A percentile compares a stretch with the other conserved stretches of the same genome.
phyloP scores from a whole-genome alignment of 2,797 vertebrate genomes.

The Hyperoplus immaculatus region DNA sequence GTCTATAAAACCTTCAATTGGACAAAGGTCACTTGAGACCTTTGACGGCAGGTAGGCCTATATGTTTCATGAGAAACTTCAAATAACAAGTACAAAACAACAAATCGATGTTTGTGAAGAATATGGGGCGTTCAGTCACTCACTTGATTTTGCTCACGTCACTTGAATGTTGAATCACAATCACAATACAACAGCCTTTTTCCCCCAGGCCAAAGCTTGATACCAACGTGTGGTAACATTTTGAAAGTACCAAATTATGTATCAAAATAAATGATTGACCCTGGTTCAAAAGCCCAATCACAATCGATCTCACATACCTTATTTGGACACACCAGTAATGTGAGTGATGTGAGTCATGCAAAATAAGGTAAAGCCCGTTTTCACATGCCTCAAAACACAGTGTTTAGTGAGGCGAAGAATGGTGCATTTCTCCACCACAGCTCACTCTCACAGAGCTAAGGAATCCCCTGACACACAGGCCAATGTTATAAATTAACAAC shows the following conservation, averaged over 20 bases:
- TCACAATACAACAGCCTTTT: not conserved
- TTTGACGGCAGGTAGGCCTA: conserved; percentile 6
- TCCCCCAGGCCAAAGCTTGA: conserved; percentile 10
- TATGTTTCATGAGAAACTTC: conserved; percentile 14
- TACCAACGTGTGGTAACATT: conserved; percentile 2
- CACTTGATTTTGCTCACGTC: not conserved
- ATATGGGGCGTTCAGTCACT: conserved; percentile 1
- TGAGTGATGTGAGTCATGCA: conserved; percentile 28
- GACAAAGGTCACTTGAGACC: conserved; percentile 55
- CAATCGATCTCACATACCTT: conserved; percentile 5
- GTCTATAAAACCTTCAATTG: conserved; percentile 13
- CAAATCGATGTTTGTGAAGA: not conserved
- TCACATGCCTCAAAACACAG: conserved; percentile 3
- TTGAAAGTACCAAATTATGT: conserved; percentile 4
- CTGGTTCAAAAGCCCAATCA: conserved; percentile 17
- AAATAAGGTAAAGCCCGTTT: conserved; percentile 24
- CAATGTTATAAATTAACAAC: conserved; percentile 25
- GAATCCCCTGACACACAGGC: conserved; percentile 16
- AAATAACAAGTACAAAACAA: conserved; percentile 18
- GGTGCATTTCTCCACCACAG: conserved; percentile 9
- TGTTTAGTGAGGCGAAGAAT: conserved; percentile 16
- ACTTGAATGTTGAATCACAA: not conserved
- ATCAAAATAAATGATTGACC: conserved; percentile 16
- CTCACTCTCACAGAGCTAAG: not conserved
- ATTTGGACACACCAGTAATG: conserved; percentile 22